Evolutionary conservation across 2,888 invertebrate genomes (phyloP).

Genomic region (Drosophila tripunctata): DNA sequence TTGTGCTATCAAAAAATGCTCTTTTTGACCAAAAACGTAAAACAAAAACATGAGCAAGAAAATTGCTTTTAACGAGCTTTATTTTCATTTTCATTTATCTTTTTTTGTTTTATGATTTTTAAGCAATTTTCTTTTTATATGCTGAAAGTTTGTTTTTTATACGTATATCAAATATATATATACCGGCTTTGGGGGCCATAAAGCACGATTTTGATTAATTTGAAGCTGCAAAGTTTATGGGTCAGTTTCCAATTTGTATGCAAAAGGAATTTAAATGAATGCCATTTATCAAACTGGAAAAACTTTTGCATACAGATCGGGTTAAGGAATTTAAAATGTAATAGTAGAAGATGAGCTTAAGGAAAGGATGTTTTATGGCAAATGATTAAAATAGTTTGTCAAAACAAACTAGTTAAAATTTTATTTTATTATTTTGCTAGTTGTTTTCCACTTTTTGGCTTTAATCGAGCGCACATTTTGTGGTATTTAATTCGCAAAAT

Average conservation of each 20-base stretch:
- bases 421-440: not conserved
- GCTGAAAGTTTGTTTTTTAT: conserved; percentile 11
- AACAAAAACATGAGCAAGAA: not conserved
- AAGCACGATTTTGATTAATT: conserved; percentile 42
- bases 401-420: not conserved
- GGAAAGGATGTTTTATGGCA: not conserved
- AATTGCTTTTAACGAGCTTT: conserved; percentile 22
- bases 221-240: conserved; percentile 32
- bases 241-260: conserved; percentile 25
- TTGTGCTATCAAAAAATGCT: conserved; percentile 32
- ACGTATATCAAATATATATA: too few species aligned
- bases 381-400: not conserved
- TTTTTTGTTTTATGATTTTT: conserved; percentile 18
- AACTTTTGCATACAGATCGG: conserved; percentile 3
- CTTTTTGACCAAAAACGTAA: conserved; percentile 12
- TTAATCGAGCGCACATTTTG: conserved; percentile 26
- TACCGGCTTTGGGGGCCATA: not conserved
- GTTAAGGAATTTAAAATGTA: not conserved
- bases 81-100: conserved; percentile 8
- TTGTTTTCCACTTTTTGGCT: not conserved
- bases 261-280: conserved; percentile 16
- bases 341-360: not conserved
- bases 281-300: conserved; percentile 31
- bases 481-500: conserved; percentile 11
- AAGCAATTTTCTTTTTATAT: conserved; percentile 16